Evolutionary conservation across 2,888 invertebrate genomes (phyloP).

Genomic region (Pristionchus japonicus): DNA sequence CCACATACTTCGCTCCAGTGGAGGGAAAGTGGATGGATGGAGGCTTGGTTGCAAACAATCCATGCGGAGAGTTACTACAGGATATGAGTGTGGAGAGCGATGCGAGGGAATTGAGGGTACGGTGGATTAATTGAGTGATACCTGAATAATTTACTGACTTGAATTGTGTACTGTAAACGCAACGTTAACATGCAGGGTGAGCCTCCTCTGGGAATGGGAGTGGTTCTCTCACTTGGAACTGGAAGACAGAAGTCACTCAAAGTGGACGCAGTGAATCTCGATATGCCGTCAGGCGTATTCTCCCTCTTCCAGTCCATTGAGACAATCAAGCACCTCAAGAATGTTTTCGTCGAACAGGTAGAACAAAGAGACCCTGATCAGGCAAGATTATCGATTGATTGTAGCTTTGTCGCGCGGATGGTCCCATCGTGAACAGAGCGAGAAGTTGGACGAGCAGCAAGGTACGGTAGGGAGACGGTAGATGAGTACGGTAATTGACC

Average conservation of each 20-base stretch:
- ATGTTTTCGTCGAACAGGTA: conserved; percentile 41
- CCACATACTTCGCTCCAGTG: conserved; percentile 40
- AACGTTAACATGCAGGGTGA: conserved; percentile 28
- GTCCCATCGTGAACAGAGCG: conserved; percentile 41
- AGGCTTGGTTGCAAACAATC: conserved; percentile 47
- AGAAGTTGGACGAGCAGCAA: conserved; percentile 3
- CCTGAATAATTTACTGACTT: too few relatives aligned
- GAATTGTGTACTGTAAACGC: too few relatives aligned
- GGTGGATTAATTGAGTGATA: too few relatives aligned
- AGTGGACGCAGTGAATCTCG: conserved; percentile 20
- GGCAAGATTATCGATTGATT: not conserved
- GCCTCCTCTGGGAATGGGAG: not conserved
- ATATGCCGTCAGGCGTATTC: conserved; percentile 20
- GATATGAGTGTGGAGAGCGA: conserved; percentile 41
- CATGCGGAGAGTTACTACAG: conserved; percentile 3
- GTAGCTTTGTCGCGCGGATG: conserved; percentile 43
- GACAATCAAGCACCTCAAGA: conserved; percentile 47
- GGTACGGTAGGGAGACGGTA: conserved; percentile 9
- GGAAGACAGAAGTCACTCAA: conserved; percentile 34
- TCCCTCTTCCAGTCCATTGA: conserved; percentile 7
- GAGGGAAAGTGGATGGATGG: conserved; percentile 46
- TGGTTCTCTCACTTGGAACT: conserved; percentile 45
- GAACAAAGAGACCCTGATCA: not conserved
- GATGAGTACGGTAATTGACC: too few relatives aligned
- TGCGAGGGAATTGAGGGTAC: conserved; percentile 40